These are phyloP conservation scores for Spheniscus mendiculus DNA, from an alignment of 2,113 vertebrate genomes.

Conservation along the genomic window DNA sequence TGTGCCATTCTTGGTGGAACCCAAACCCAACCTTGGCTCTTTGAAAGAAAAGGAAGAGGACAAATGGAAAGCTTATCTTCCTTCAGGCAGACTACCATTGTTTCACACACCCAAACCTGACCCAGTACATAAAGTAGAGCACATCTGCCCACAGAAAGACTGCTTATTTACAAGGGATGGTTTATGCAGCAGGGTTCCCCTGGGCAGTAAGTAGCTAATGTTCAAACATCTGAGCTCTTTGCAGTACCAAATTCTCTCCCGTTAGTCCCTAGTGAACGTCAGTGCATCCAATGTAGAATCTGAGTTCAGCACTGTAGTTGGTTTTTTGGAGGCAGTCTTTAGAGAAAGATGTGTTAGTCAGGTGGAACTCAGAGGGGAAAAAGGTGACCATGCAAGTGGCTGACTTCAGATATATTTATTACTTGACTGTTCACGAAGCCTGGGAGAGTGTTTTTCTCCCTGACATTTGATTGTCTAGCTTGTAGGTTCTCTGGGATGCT, in stretches of 20 bases:
- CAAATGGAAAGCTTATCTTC: not conserved
- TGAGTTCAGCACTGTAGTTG: not conserved
- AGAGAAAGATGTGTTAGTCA: not conserved
- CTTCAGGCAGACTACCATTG: not conserved
- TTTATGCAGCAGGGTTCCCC: not conserved
- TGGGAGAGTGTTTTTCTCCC: not conserved
- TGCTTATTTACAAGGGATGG: not conserved
- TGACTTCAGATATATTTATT: not conserved
- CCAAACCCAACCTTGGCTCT: not conserved
- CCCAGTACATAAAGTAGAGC: not conserved
- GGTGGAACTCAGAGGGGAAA: not conserved
- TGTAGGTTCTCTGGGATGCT: not conserved
- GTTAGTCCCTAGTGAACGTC: too few relatives aligned
- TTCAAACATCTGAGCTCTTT: not conserved
- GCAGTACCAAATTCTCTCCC: not conserved
- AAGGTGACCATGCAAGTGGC: accelerated
- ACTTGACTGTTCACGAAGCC: not conserved
- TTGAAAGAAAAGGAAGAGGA: not conserved
- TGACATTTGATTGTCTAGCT: not conserved
- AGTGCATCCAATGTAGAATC: not conserved
- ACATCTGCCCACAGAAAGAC: not conserved
- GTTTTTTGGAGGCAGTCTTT: not conserved
- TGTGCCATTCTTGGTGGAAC: not conserved
- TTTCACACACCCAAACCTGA: not conserved
- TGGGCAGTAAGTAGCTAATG: not conserved